Percentiles rank a stretch among this genome's conserved stretches.
Conservation (phyloP, 2,797 vertebrate genomes). For the Sternotherus odoratus region DNA sequence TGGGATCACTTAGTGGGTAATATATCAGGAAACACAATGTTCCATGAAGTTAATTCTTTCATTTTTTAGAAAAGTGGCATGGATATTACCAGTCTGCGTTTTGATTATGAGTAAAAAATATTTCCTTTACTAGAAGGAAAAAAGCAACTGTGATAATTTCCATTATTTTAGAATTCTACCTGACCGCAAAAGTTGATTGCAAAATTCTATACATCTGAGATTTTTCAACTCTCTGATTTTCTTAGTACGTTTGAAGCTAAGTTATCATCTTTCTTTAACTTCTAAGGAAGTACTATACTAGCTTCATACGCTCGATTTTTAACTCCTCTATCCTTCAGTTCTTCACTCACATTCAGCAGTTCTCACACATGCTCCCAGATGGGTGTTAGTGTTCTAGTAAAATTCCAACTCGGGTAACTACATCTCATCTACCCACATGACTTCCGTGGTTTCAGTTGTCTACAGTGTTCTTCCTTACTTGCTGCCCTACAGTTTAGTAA, state of each 20-base stretch:
- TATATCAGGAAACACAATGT: background rate
- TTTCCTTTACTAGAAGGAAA: background rate
- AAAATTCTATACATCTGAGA: background rate
- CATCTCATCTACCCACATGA: background rate
- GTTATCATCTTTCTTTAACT: background rate
- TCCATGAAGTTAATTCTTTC: background rate
- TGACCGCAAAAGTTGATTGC: background rate
- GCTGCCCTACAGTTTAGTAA: background rate
- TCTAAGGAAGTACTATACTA: background rate
- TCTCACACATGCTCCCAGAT: background rate
- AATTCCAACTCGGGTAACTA: background rate
- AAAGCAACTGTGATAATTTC: background rate
- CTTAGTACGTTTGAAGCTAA: background rate
- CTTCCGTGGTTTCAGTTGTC: background rate
- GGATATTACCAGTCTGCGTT: constrained; percentile 14
- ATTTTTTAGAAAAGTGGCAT: background rate
- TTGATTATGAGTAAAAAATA: constrained; percentile 11
- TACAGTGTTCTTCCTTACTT: background rate
- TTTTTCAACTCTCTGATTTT: constrained; percentile 22
- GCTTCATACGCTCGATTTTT: background rate
- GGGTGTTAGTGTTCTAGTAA: background rate
- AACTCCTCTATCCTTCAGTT: background rate
- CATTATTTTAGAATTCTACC: background rate
- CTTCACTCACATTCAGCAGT: background rate
- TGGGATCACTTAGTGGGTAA: background rate